A percentile compares a stretch with the other conserved stretches of the same genome.
phyloP scores from a whole-genome alignment of 2,113 vertebrate species.

The Chloropsis cyanopogon region DNA sequence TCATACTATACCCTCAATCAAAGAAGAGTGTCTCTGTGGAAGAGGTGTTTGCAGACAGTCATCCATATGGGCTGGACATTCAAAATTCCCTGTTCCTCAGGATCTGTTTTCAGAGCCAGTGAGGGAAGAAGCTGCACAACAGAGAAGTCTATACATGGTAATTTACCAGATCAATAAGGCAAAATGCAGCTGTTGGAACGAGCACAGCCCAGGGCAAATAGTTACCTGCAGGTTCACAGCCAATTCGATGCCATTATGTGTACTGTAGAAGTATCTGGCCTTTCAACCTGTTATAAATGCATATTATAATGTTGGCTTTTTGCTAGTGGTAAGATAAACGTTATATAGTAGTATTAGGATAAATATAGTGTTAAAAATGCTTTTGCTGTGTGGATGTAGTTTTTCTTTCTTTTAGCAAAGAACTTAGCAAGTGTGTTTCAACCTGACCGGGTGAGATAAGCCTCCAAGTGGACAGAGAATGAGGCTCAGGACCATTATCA shows the following conservation, averaged over 20 bases:
- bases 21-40: background rate
- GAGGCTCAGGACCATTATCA: no score
- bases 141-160: background rate
- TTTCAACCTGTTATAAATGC: no score
- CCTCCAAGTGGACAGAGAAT: no score
- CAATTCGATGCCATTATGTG: background rate
- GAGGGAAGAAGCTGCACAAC: background rate
- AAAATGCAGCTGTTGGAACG: background rate
- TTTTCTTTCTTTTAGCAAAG: no score
- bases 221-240: background rate
- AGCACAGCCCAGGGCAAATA: fast-evolving
- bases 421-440: no score
- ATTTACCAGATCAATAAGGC: background rate
- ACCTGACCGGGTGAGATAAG: no score
- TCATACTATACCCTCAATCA: background rate
- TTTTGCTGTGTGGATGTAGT: no score
- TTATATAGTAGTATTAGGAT: no score
- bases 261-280: background rate
- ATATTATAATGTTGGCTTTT: no score
- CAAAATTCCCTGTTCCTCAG: background rate
- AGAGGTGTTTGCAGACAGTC: background rate
- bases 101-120: background rate
- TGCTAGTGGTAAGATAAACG: no score
- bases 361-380: no score
- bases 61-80: background rate